Conservation (phyloP, 37 sponge, comb jelly and placozoan species). For the Mnemiopsis leidyi region DNA sequence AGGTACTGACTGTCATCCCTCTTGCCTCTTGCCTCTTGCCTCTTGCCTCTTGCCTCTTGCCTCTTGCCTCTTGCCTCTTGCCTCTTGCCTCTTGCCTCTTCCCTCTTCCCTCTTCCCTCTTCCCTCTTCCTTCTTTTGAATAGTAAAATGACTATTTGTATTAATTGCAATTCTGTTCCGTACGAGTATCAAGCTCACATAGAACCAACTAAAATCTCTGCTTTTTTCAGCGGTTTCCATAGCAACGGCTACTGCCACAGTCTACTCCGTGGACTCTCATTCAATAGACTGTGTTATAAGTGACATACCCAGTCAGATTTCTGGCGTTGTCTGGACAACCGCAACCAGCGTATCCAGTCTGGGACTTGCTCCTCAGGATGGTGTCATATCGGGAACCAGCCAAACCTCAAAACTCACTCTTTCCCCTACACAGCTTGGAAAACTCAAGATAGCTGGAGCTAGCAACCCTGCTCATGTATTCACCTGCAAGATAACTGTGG, state of each 20-base stretch:
- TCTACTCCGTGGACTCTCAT: background rate
- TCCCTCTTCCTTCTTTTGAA: no score
- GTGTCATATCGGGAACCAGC: background rate
- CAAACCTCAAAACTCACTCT: background rate
- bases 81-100: no score
- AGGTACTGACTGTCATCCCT: no score
- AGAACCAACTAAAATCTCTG: no score
- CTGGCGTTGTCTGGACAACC: background rate
- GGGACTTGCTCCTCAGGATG: background rate
- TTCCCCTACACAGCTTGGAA: background rate
- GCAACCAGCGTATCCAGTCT: background rate
- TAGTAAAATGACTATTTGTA: no score
- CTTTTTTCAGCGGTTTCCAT: background rate
- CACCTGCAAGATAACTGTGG: background rate
- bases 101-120: no score
- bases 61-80: no score
- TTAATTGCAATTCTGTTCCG: no score
- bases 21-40: no score
- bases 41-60: no score
- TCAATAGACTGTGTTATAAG: background rate
- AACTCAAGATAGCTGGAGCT: background rate
- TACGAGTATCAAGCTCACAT: no score
- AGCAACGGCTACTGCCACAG: background rate
- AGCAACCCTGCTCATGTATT: background rate
- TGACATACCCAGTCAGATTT: background rate